Percentiles rank a stretch among this genome's conserved stretches.
phyloP scores from a whole-genome alignment of 2,888 invertebrate genomes.

The Anorthoa munda region DNA sequence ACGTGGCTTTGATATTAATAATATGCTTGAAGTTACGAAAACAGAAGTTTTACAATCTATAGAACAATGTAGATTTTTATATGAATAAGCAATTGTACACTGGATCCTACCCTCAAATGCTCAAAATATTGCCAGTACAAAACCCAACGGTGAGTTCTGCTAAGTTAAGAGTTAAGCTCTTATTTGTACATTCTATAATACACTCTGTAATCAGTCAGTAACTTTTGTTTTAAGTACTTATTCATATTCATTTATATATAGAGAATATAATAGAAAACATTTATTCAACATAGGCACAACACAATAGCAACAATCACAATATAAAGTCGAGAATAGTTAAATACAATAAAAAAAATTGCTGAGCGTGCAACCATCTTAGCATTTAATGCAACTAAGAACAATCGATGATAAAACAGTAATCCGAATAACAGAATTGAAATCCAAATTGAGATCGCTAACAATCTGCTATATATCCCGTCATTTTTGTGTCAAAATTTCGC shows the following conservation, averaged over 20 bases:
- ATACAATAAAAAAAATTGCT: no score
- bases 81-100: background rate
- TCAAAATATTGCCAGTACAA: background rate
- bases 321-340: no score
- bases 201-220: no score
- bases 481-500: slow-evolving; percentile 18
- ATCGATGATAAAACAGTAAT: slow-evolving; percentile 9
- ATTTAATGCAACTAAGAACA: background rate
- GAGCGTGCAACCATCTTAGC: no score
- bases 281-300: no score
- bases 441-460: background rate
- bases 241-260: no score
- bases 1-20: slow-evolving; percentile 47
- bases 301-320: no score
- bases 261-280: no score
- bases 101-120: background rate
- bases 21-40: slow-evolving; percentile 18
- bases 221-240: no score
- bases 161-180: background rate
- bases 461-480: background rate
- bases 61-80: background rate
- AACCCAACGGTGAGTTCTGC: no score
- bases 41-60: background rate
- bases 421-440: background rate
- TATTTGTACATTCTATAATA: background rate